phyloP scores from a whole-genome alignment of 2,797 vertebrate species.

The Hydrocynus forskahlii region DNA sequence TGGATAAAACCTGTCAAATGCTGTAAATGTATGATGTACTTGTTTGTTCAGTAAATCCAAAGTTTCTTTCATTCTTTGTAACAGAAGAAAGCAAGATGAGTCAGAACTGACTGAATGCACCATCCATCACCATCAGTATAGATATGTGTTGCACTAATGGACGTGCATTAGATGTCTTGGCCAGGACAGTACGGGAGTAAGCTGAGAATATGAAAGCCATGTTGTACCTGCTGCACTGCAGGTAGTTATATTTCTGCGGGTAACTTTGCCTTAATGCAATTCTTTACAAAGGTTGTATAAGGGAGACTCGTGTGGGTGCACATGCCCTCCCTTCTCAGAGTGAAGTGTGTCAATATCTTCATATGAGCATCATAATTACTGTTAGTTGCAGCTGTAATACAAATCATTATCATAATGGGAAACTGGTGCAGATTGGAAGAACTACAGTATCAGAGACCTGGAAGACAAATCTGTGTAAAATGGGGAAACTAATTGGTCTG shows the following conservation, averaged over 20 bases:
- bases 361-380: conserved; percentile 2
- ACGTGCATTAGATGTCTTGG: conserved; percentile 22
- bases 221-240: neutral
- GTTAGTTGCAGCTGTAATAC: neutral
- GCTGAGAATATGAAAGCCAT: neutral
- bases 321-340: neutral
- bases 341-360: conserved; percentile 34
- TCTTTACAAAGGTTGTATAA: neutral
- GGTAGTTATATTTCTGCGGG: conserved; percentile 11
- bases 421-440: neutral
- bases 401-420: neutral
- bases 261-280: neutral
- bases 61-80: conserved; percentile 52
- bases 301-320: conserved; percentile 1
- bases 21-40: neutral
- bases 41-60: conserved; percentile 61
- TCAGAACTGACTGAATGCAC: conserved; percentile 58
- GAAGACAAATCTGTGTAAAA: conserved; percentile 11
- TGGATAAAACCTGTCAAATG: too few relatives aligned
- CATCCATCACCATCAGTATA: conserved; percentile 51
- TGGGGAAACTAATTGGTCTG: neutral
- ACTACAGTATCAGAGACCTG: neutral
- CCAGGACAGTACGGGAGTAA: conserved; percentile 44
- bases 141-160: conserved; percentile 54
- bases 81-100: conserved; percentile 62